Percentiles rank a stretch among this genome's conserved stretches.
phyloP scores from a whole-genome alignment of 2,113 vertebrate species.

The Equus quagga region DNA sequence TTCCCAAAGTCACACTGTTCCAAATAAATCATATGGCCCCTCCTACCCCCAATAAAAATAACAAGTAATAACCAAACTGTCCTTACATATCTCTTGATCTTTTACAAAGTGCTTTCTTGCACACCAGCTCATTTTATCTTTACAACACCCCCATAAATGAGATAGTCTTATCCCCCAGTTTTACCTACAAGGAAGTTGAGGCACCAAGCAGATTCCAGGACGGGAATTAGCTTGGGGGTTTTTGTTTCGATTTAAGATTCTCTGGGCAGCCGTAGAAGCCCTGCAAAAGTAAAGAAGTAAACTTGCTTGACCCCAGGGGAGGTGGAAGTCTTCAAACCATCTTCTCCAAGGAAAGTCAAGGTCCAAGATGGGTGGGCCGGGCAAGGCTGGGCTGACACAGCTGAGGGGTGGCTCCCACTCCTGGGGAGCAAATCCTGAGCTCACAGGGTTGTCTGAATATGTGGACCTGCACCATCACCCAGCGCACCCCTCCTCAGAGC shows the following conservation, averaged over 20 bases:
- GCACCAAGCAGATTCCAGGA: not conserved
- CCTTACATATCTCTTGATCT: not conserved
- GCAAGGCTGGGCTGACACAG: not conserved
- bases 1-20: conserved; percentile 58
- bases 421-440: not conserved
- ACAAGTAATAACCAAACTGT: not conserved
- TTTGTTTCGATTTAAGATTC: conserved; percentile 15
- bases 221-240: not conserved
- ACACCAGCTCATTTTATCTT: not conserved
- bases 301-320: not conserved
- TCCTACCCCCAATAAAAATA: conserved; percentile 19
- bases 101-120: not conserved
- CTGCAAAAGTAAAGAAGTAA: not conserved
- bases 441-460: not conserved
- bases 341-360: not conserved
- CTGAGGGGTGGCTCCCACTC: not conserved
- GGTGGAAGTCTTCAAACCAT: not conserved
- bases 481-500: not conserved
- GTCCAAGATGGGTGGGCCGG: not conserved
- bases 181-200: not conserved
- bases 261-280: not conserved
- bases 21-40: not conserved
- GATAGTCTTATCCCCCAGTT: not conserved
- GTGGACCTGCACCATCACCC: not conserved
- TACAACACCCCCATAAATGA: not conserved